A percentile compares a stretch with the other conserved stretches of the same genome.
These are phyloP conservation scores for Cenopis cana DNA, from an alignment of 2,888 invertebrate genomes.

Conservation along the genomic window DNA sequence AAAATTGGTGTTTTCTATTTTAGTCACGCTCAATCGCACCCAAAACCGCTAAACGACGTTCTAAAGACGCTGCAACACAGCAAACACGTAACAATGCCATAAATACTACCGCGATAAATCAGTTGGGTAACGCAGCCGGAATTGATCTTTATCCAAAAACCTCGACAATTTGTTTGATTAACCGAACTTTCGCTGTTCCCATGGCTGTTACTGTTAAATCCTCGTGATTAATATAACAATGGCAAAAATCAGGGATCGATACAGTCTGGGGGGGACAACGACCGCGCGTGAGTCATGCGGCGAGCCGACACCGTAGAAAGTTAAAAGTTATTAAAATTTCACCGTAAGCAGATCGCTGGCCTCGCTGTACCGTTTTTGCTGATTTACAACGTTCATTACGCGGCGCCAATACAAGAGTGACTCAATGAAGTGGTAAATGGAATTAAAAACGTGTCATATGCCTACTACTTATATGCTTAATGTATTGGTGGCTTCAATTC, in stretches of 20 bases:
- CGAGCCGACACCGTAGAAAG: slow-evolving; percentile 70
- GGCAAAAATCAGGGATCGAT: slow-evolving; percentile 56
- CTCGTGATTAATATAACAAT: slow-evolving; percentile 53
- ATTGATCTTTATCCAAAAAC: slow-evolving; percentile 22
- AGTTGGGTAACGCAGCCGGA: slow-evolving; percentile 23
- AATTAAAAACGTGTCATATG: slow-evolving; percentile 9
- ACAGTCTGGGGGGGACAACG: slow-evolving; percentile 57
- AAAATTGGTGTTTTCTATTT: slow-evolving; percentile 13
- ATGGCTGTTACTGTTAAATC: slow-evolving; percentile 51
- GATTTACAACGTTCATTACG: slow-evolving; percentile 54
- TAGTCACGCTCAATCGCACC: slow-evolving; percentile 17
- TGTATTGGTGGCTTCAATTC: not conserved
- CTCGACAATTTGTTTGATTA: slow-evolving; percentile 17
- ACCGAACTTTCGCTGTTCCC: slow-evolving; percentile 33
- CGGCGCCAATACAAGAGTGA: slow-evolving; percentile 29
- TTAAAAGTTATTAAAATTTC: slow-evolving; percentile 80
- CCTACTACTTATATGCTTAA: no score
- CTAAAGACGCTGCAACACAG: not conserved
- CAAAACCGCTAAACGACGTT: slow-evolving; percentile 15
- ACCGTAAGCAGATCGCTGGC: slow-evolving; percentile 74
- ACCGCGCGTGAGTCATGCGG: slow-evolving; percentile 58
- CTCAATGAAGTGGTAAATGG: slow-evolving; percentile 11
- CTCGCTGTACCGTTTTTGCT: slow-evolving; percentile 63
- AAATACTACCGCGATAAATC: slow-evolving; percentile 13
- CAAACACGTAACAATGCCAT: slow-evolving; percentile 14